phyloP scores from a whole-genome alignment of 2,113 vertebrate genomes.

The pig (Sus scrofa) region DNA sequence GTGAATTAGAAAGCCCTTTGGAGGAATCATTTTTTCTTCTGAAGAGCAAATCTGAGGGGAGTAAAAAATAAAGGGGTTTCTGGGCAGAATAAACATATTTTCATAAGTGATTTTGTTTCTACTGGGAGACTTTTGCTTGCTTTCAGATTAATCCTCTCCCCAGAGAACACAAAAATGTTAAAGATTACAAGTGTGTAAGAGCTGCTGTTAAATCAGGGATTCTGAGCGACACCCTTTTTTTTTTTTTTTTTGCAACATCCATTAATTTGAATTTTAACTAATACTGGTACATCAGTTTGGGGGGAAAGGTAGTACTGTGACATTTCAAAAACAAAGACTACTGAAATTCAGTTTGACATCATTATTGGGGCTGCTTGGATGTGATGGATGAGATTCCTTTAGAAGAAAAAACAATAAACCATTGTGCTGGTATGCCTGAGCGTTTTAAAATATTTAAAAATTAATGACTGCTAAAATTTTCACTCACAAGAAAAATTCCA shows the following conservation, averaged over 20 bases:
- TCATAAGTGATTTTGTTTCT: background rate
- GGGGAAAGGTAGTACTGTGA: constrained; percentile 79
- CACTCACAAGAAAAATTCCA: constrained; percentile 35
- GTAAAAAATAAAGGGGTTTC: background rate
- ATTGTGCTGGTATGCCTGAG: constrained; percentile 21
- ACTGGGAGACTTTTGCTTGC: constrained; percentile 22
- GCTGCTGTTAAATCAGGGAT: constrained; percentile 79
- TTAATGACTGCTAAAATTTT: constrained; percentile 16
- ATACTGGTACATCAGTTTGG: constrained; percentile 80
- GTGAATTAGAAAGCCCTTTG: background rate
- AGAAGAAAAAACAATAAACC: constrained; percentile 31
- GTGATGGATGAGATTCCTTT: constrained; percentile 50
- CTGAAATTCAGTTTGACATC: constrained; percentile 44
- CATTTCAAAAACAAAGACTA: constrained; percentile 76
- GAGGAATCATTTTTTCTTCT: background rate
- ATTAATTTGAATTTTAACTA: constrained; percentile 77
- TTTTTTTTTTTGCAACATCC: constrained; percentile 83
- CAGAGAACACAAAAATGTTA: constrained; percentile 48
- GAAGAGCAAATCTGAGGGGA: background rate
- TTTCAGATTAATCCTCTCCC: constrained; percentile 57
- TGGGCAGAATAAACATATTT: background rate
- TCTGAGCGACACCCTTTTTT: constrained; percentile 75
- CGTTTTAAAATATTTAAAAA: constrained; percentile 28
- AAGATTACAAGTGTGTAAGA: constrained; percentile 21
- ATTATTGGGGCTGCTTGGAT: constrained; percentile 40